Base-by-base conservation (phyloP, 1,140 invertebrate genomes). In the Listronotus oregonensis region DNA sequence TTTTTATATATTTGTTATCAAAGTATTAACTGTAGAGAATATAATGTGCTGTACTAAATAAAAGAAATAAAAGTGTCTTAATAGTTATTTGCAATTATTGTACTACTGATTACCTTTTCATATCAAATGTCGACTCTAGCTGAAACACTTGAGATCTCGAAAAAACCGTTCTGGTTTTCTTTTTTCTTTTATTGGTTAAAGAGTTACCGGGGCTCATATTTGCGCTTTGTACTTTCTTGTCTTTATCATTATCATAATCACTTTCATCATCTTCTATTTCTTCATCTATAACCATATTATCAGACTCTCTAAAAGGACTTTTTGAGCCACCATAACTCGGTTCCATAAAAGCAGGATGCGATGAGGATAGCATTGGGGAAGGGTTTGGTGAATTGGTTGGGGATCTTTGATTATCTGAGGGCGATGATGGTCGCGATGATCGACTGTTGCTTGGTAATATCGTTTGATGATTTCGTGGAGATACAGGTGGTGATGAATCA, bases 101-200 rank as follows among this genome's bases (percentile, higher is more conserved):
- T 15, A n/a, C n/a, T n/a, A n/a, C n/a, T 49, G 0, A n/a, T 52
- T 66, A 66, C 64, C 96, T 85, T 78, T 99, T 99, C 87, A 97
- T 90, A 78, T 99, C 96, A 79, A 99, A 99, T 0, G 95, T 99
- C 5, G 94, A 96, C 78, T 99, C 97, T 62, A 99, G 81, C 78
- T 98, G 96, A 77, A 97, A 99, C 0, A 99, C 96, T 80, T 93
- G 91, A 0, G 90, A 91, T 11, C 97, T 83, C 0, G 96, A 98
- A 82, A 99, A 99, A 0, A 99, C 97, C 0, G 97, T 99, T 52
- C 97, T 82, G 0, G 96, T 99, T 79, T 99, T 99, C 85, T 99
- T 99, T 84, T 99, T 99, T 49, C 96, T 84, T 77, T 95, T 94
- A 50, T 89, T 89, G 14, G 81, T 78, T 32, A 81, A 75, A 0